Conservation (phyloP, 2,797 vertebrate species). For the Cheirogaleus major region DNA sequence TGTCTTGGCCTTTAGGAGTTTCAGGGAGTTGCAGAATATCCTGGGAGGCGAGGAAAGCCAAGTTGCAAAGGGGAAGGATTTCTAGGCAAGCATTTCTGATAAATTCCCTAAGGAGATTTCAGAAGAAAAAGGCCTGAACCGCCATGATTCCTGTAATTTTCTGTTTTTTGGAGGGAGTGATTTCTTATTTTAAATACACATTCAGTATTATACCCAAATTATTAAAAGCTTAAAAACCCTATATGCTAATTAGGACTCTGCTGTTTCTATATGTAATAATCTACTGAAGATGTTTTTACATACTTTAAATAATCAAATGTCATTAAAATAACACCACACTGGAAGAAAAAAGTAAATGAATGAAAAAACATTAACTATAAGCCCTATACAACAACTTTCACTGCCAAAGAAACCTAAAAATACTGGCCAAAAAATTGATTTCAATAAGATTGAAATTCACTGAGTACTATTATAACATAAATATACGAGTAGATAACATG, state of each 20-base stretch:
- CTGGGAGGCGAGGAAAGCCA: not conserved
- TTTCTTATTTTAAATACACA: constrained; percentile 32
- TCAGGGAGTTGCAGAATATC: not conserved
- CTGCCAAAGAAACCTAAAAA: constrained; percentile 15
- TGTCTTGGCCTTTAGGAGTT: not conserved
- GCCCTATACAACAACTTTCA: not conserved
- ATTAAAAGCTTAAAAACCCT: constrained; percentile 36
- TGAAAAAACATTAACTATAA: not conserved
- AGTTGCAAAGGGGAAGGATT: not conserved
- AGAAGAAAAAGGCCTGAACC: not conserved
- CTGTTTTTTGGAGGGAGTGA: not conserved
- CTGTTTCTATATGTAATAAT: not conserved
- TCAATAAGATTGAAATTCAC: not conserved
- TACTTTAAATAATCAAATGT: not conserved
- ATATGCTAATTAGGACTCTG: constrained; percentile 1
- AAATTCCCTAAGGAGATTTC: not conserved
- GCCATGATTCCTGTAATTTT: not conserved
- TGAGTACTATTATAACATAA: not conserved
- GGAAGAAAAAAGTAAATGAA: not conserved
- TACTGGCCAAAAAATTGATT: not conserved
- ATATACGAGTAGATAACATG: not conserved
- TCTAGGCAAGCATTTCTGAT: not conserved
- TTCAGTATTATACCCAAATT: not conserved
- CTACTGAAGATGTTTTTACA: not conserved
- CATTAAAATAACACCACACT: constrained; percentile 4